Evolutionary conservation across 2,797 vertebrate genomes (phyloP), one percentile per base, ranked within the genome.

Genomic region (Crossoptilon crossoptilon): DNA sequence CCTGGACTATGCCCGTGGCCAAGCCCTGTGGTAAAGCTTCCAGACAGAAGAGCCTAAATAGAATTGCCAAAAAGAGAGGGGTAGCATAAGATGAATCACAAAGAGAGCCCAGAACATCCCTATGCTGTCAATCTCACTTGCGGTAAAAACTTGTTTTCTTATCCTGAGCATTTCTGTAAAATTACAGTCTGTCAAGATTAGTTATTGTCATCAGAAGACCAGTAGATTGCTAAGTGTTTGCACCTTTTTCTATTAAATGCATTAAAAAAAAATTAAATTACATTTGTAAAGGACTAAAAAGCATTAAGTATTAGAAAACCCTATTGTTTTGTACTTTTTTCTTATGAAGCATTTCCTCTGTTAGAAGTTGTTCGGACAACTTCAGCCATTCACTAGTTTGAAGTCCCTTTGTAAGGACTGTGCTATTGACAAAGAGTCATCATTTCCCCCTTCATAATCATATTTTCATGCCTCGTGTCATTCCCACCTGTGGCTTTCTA

Each of bases 401-500:
- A 78, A 73, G 48, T 56, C 69, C 44, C 48, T 82, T 91, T 90
- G 62, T 62, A 90, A 88, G 76, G 60, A 73, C 58, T 71, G 58
- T 72, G 75, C 74, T 94, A 48, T 71, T 91, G 90, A 91, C 77
- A 92, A 43, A 48, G 81, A 95, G 89, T 68, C 71, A 77, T 78
- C 37, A 63, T 89, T 94, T 95, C 74, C 60, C 37, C 48, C 49
- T 90, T 88, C 88, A 63, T 91, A 95, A 96, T 84, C 90, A 60
- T 85, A 96, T 93, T 93, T 97, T 93, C 93, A 88, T 84, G 94
- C 92, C 76, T 95, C 92, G 64, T 51, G 81, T 91, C 91, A 81
- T 91, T 93, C 82, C 87, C 96, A 97, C 96, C 94, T 96, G 94
- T 95, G 92, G 77, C 83, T 95, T 93, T 90, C 85, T 93, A 90